These are phyloP conservation scores for Xiphias gladius DNA, from an alignment of 2,113 vertebrate species.

Conservation along the genomic window DNA sequence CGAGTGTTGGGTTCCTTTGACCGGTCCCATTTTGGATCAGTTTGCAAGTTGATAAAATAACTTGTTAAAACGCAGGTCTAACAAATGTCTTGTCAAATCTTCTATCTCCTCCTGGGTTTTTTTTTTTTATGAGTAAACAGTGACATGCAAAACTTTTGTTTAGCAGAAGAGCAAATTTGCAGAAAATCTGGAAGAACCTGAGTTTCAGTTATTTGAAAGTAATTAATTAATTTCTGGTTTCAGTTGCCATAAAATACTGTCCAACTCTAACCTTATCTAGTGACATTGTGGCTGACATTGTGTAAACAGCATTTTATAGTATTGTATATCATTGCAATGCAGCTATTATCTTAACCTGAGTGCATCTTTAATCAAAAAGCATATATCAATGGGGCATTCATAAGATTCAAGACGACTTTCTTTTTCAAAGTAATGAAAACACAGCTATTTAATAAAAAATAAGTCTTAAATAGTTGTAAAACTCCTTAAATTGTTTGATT, in stretches of 20 bases:
- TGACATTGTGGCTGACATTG: neutral
- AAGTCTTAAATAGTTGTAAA: neutral
- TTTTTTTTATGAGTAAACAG: neutral
- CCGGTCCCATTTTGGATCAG: neutral
- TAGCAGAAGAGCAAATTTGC: neutral
- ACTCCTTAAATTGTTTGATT: neutral
- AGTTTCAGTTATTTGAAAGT: neutral
- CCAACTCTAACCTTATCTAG: neutral
- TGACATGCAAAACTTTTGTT: neutral
- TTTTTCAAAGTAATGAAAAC: neutral
- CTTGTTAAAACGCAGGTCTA: neutral
- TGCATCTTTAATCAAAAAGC: neutral
- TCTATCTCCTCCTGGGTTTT: neutral
- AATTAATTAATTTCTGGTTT: neutral
- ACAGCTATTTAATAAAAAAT: neutral
- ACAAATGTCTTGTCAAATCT: neutral
- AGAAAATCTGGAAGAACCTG: conserved; percentile 1
- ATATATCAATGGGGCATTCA: neutral
- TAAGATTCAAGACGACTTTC: too few species aligned
- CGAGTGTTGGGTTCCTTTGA: neutral
- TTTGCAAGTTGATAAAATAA: neutral
- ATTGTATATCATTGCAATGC: neutral
- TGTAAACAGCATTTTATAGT: neutral
- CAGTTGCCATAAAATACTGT: neutral
- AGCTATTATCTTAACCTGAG: neutral